These are phyloP conservation scores for Pterocles orientalis DNA, from an alignment of 2,113 vertebrate genomes.

Conservation along the genomic window DNA sequence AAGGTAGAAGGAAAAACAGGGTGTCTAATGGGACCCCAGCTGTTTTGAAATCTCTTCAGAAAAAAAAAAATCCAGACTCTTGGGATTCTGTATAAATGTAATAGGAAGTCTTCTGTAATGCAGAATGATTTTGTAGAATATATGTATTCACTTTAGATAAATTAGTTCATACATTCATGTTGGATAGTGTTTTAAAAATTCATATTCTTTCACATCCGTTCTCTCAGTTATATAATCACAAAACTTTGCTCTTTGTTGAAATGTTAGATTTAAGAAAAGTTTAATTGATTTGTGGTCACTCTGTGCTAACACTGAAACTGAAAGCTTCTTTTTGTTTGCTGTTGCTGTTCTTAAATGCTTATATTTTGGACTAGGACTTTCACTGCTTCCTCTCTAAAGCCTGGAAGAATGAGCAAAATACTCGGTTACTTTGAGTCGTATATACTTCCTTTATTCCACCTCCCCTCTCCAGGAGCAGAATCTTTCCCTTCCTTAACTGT, in stretches of 20 bases:
- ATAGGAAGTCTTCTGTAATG: slow-evolving; percentile 65
- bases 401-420: not conserved
- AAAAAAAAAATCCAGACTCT: slow-evolving; percentile 40
- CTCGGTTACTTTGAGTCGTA: not conserved
- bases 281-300: not conserved
- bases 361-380: not conserved
- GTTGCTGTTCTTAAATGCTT: not conserved
- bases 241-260: not conserved
- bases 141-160: slow-evolving; percentile 59
- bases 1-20: slow-evolving; percentile 71
- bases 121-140: slow-evolving; percentile 60
- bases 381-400: not conserved
- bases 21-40: slow-evolving; percentile 69
- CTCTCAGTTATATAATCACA: not conserved
- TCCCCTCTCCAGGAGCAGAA: not conserved
- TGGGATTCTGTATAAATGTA: slow-evolving; percentile 61
- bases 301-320: not conserved
- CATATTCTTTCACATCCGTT: not conserved
- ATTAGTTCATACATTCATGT: not conserved
- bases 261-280: not conserved
- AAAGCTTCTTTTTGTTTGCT: not conserved
- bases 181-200: not conserved
- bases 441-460: not conserved
- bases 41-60: slow-evolving; percentile 69
- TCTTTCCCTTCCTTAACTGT: not conserved